Evolutionary conservation across 2,113 vertebrate species (phyloP).

Genomic region (Serilophus lunatus): DNA sequence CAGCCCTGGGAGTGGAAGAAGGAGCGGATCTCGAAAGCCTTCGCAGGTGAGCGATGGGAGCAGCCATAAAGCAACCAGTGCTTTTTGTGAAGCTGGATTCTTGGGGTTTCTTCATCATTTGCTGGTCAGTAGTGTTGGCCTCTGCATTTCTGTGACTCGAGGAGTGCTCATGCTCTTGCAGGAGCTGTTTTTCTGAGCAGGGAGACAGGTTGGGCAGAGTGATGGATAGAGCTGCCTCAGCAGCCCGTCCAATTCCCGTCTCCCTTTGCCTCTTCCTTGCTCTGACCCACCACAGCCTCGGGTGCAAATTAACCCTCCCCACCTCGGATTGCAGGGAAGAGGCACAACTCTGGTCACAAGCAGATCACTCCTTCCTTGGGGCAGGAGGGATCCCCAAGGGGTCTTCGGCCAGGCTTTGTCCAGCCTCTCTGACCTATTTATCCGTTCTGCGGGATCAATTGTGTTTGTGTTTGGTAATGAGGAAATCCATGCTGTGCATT

Average conservation of each 20-base stretch:
- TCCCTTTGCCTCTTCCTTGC: not conserved
- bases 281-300: not conserved
- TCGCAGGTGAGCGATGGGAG: constrained; percentile 81
- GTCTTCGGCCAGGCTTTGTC: not conserved
- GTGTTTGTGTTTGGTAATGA: constrained; percentile 73
- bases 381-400: not conserved
- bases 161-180: fast-evolving
- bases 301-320: not conserved
- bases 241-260: not conserved
- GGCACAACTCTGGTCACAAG: not conserved
- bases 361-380: not conserved
- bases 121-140: not conserved
- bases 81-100: not conserved
- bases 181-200: not conserved
- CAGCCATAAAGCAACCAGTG: not conserved
- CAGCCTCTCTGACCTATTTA: constrained; percentile 34
- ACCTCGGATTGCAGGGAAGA: not conserved
- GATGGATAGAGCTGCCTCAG: not conserved
- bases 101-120: not conserved
- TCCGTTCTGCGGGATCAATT: constrained; percentile 59
- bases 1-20: constrained; percentile 99
- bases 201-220: not conserved
- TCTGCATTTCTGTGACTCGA: not conserved
- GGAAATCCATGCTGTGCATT: constrained; percentile 72
- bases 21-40: constrained; percentile 93